These are phyloP conservation scores for Morone chrysops DNA, from an alignment of 2,113 vertebrate genomes.

Conservation along the genomic window DNA sequence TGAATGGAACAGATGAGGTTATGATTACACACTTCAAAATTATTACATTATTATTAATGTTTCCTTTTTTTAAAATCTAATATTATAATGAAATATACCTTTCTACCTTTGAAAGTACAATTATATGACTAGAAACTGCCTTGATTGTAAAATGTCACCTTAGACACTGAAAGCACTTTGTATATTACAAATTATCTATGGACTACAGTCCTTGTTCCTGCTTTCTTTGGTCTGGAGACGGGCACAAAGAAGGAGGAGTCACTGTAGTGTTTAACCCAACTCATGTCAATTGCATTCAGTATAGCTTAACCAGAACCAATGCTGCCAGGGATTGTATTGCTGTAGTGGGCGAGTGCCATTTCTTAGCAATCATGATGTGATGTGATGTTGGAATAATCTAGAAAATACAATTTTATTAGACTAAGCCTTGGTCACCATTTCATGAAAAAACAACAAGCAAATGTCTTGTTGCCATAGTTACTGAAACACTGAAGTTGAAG, in stretches of 20 bases:
- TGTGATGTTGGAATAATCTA: slow-evolving; percentile 26
- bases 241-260: not conserved
- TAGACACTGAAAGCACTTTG: not conserved
- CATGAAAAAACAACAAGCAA: slow-evolving; percentile 30
- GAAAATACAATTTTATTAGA: slow-evolving; percentile 25
- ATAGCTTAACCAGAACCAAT: not conserved
- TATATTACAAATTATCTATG: not conserved
- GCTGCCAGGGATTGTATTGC: not conserved
- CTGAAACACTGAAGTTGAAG: slow-evolving; percentile 43
- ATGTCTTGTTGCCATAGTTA: slow-evolving; percentile 70
- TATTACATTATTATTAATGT: no score
- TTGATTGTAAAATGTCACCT: not conserved
- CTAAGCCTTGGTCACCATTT: slow-evolving; percentile 36
- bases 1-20: not conserved
- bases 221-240: not conserved
- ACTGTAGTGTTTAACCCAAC: not conserved
- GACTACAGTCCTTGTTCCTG: not conserved
- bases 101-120: not conserved
- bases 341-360: not conserved
- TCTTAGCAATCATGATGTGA: slow-evolving; percentile 11
- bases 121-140: not conserved
- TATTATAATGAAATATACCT: not conserved
- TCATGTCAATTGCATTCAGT: not conserved
- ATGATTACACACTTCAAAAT: not conserved
- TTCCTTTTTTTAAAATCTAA: not conserved